These are phyloP conservation scores for Heteromyza rotundicornis DNA, from an alignment of 2,888 invertebrate species.

Conservation along the genomic window DNA sequence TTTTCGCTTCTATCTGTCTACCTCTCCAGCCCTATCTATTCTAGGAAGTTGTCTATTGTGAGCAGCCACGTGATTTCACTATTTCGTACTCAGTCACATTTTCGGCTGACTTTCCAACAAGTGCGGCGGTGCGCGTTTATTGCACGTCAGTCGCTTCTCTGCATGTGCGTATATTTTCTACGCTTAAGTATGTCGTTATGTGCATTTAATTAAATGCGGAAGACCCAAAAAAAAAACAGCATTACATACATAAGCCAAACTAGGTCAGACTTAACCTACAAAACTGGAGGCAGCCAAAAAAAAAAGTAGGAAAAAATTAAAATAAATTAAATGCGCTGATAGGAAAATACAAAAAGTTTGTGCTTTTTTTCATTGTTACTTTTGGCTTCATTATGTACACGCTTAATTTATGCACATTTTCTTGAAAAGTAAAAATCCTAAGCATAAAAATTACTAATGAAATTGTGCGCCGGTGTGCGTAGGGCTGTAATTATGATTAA, in stretches of 20 bases:
- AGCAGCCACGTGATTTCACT: neutral
- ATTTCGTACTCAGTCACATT: neutral
- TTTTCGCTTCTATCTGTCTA: too few relatives aligned
- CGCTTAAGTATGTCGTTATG: constrained; percentile 30
- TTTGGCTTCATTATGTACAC: constrained; percentile 20
- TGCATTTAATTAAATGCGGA: constrained; percentile 56
- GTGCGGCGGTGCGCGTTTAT: too few relatives aligned
- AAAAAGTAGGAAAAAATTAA: constrained; percentile 10
- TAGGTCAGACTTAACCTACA: constrained; percentile 43
- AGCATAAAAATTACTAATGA: neutral
- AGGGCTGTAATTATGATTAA: constrained; percentile 32
- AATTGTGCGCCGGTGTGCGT: neutral
- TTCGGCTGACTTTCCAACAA: neutral
- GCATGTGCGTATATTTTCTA: neutral
- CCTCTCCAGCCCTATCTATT: too few relatives aligned
- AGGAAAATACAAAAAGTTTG: neutral
- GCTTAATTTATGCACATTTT: constrained; percentile 46
- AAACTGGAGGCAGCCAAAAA: neutral
- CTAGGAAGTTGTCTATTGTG: neutral
- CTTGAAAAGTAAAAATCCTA: neutral
- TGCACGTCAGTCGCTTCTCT: neutral
- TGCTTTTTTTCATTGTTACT: neutral
- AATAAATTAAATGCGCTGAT: neutral
- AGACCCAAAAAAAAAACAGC: constrained; percentile 33
- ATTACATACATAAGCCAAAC: constrained; percentile 30